Conservation (phyloP, 2,888 invertebrate species). For the Cryptophagus acutangulus region DNA sequence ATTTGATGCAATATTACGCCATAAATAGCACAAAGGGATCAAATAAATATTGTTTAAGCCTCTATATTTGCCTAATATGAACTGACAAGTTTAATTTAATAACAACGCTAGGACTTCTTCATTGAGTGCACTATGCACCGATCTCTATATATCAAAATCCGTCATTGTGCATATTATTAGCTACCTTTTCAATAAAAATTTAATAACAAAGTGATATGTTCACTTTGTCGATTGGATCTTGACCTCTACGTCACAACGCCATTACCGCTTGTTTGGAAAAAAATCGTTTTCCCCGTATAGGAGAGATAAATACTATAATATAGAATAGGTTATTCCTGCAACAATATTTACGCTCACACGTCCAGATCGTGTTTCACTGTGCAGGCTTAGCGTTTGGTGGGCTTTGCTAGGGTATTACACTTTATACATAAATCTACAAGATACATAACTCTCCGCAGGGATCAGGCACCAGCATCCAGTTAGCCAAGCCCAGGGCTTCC, state of each 20-base stretch:
- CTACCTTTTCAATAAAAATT: no score
- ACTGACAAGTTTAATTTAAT: background rate
- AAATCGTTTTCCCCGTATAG: no score
- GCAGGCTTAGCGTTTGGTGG: conserved; percentile 29
- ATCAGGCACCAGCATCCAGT: conserved; percentile 40
- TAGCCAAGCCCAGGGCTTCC: background rate
- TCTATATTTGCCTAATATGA: conserved; percentile 1
- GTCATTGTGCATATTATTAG: no score
- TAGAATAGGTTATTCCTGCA: conserved; percentile 5
- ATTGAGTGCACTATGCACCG: no score
- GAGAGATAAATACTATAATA: no score
- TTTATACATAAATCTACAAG: conserved; percentile 49
- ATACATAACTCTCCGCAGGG: conserved; percentile 48
- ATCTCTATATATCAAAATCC: no score
- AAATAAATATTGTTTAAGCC: conserved; percentile 1
- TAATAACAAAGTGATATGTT: no score
- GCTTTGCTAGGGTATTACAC: conserved; percentile 45
- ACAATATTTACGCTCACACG: conserved; percentile 37
- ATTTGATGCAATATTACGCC: background rate
- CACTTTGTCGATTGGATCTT: no score
- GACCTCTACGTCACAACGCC: no score
- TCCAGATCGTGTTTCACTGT: conserved; percentile 43
- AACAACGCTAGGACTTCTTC: no score
- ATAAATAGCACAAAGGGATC: background rate
- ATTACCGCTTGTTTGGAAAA: no score